Evolutionary conservation across 2,113 vertebrate species (phyloP), one percentile per base, ranked within the genome.

Genomic region (Oryzias celebensis): DNA sequence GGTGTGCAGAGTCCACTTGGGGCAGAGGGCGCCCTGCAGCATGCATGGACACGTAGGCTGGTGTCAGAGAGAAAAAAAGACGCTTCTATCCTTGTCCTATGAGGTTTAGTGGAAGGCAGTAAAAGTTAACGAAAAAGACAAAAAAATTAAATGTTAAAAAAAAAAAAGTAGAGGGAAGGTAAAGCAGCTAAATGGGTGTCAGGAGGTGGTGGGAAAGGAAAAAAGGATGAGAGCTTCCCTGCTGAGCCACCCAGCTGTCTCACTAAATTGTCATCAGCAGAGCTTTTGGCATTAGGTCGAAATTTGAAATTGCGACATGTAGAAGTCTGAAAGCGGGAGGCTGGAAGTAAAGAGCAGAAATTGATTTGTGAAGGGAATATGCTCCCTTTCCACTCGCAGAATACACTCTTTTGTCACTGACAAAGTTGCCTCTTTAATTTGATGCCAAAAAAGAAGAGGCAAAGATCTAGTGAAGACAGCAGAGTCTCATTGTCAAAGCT

Each of bases 1-100:
- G 52, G 54, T 72, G 62, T 67, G 68, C 66, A 75, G 63, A 78
- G 63, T 63, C 68, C 66, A 80, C 68, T 73, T 44, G 56, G 60
- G 58, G 71, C 61, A 58, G 56, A 60, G 53, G 63, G 66, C 45
- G 43, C 42, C 5, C 43, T 7, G 20, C 54, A 42, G 54, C 58
- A 58, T 79, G 70, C 75, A 44, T 52, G 52, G 48, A 51, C 67
- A 81, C 18, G 47, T 22, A 47, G 64, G 41, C 36, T 20, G 17
- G 46, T 71, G 62, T 57, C 54, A 54, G 22, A 79, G 31, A 58
- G 8, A 8, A 24, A 22, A 68, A 44, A 23, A 48, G 42, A 57
- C 51, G 24, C 60, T 22, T 23, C 24, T 52, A 41, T 52, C 41
- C 42, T 52, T 18, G 41, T 62, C 43, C 56, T 20, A 58, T 23